These are phyloP conservation scores for Zosterops lateralis DNA, from an alignment of 2,113 vertebrate species.

Conservation along the genomic window DNA sequence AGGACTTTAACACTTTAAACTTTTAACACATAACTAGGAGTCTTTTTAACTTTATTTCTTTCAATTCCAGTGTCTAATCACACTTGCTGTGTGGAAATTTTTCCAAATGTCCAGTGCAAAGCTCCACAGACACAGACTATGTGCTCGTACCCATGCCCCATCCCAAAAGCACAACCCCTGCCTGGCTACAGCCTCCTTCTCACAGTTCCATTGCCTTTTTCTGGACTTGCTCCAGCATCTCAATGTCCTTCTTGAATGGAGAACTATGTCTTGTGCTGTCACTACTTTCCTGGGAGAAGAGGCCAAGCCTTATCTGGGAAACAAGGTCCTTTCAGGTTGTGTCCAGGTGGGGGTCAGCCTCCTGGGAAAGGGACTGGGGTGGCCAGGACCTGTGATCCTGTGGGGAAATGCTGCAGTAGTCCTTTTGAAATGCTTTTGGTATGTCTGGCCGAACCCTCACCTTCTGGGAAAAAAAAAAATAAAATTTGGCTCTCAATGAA, in stretches of 20 bases:
- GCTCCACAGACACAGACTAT: not conserved
- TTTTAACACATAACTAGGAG: too few species aligned
- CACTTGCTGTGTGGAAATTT: not conserved
- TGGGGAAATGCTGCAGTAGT: not conserved
- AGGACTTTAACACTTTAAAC: too few species aligned
- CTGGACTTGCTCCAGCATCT: not conserved
- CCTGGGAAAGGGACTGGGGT: not conserved
- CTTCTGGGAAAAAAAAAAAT: not conserved
- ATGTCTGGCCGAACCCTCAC: rapidly evolving
- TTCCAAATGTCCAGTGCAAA: not conserved
- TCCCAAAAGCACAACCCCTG: not conserved
- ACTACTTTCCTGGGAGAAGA: not conserved
- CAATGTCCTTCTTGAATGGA: not conserved
- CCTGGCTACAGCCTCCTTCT: too few species aligned
- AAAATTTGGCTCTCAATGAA: not conserved
- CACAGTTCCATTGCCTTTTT: rapidly evolving
- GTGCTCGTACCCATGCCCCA: not conserved
- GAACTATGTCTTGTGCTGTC: not conserved
- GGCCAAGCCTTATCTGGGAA: too few species aligned
- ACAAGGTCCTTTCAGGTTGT: not conserved
- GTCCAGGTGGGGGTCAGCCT: not conserved
- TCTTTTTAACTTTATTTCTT: too few species aligned
- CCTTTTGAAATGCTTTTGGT: rapidly evolving
- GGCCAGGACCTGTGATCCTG: too few species aligned
- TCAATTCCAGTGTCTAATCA: not conserved